Evolutionary conservation across 2,888 invertebrate species (phyloP), one percentile per base, ranked within the genome.

Genomic region (Heliconius charithonia): DNA sequence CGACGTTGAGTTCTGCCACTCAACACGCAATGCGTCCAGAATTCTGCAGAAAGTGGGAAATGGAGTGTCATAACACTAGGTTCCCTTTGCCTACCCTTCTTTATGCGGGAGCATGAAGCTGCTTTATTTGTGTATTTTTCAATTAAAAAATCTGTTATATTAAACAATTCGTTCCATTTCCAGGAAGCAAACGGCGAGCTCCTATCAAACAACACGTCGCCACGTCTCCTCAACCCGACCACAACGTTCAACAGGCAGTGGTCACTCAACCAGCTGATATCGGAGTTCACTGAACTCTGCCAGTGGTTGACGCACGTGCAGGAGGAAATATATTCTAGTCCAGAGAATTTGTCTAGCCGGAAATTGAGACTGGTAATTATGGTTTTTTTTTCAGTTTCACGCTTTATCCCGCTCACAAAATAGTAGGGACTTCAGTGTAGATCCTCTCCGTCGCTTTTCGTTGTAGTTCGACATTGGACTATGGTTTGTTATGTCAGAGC

Each of bases 281-380:
- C 96, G 72, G 97, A 97, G 95, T 98, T 97, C 94, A 96, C 96
- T 82, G 97, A 97, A 90, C 96, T 98, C 86, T 97, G 97, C 91
- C 96, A 97, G 86, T 97, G 97, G 97, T 95, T 98, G 85, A 96
- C 96, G 85, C 96, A 97, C 86, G 96, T 97, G 85, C 97, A 97
- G 89, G 97, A 97, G 92, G 96, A 97, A 87, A 96, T 97, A 83
- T 97, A 97, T 91, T 96, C 96, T 90, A 97, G 96, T 93, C 96
- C 97, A 86, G 96, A 97, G 89, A 97, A 96, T 87, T 91, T 97
- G 83, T 95, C 96, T 82, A 96, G 96, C 86, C 96, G 96, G 90
- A 96, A 96, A 87, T 92, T 97, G 86, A 95, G 97, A 90, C 96
- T 96, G 95, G 97, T 97, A 87, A 79, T 63, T 13, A 37, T 27